Evolutionary conservation across 2,888 invertebrate species (phyloP), one percentile per base, ranked within the genome.

Genomic region (Thymelicus lineola): DNA sequence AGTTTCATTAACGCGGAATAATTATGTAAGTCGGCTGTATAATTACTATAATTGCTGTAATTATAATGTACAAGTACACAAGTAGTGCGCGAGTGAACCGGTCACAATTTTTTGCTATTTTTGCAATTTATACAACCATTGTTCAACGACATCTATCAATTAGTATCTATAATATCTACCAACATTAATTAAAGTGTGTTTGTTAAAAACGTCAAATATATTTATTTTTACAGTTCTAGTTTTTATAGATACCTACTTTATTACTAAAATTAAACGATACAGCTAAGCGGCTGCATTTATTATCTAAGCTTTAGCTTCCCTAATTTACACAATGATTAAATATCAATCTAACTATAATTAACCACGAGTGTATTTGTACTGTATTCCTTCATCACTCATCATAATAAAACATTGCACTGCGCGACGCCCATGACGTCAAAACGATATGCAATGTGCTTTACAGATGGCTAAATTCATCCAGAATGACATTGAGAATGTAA

Each of bases 361-460:
- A 55, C 35, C 1, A 12, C 7, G 14, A 55, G 6, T 28, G 12
- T 55, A 55, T 7, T 55, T 35, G 35, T 35, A 14, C 28, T 28
- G 12, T 55, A 55, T 7, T 55, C 55, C 55, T 35, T 28, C 28
- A 35, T 55, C 28, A 35, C 35, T 35, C 55, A 35, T 28, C 28
- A 55, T 55, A 57, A 12, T 35, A 57, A 5, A 75, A 71, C 70
- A 59, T 60, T 73, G 75, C 75, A 73, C 72, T 75, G 74, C 74
- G 73, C 70, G 66, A 20, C 59, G 28, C 6, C 55, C 66, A 66
- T 76, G 77, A 78, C 77, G 78, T 77, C 75, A 77, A 66, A 57
- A 61, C 55, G 46, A 66, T 71, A 72, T 72, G 74, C 74, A 75
- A 76, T 65, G 71, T 77, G 77, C 72, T 70, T 53, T 62, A 71